Evolutionary conservation across 2,113 vertebrate species (phyloP).

Genomic region (Bettongia penicillata): DNA sequence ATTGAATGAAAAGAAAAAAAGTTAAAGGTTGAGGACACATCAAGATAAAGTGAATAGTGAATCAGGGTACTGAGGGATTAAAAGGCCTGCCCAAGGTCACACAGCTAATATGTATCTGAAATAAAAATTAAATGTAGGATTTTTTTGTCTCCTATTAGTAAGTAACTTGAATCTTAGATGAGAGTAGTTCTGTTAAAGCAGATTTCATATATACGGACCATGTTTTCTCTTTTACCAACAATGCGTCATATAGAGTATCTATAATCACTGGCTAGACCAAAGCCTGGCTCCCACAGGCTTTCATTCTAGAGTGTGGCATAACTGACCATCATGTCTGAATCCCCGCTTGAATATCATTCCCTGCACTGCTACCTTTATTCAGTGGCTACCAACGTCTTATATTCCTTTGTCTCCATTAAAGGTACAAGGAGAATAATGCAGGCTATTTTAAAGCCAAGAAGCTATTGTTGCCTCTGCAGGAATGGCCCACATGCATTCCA

Average conservation of each 20-base stretch:
- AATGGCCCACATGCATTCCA: neutral
- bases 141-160: neutral
- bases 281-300: neutral
- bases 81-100: neutral
- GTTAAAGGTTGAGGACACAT: neutral
- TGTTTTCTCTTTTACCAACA: neutral
- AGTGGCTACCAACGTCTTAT: neutral
- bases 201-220: neutral
- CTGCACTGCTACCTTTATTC: neutral
- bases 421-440: neutral
- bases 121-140: neutral
- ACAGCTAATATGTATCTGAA: neutral
- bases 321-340: neutral
- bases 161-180: neutral
- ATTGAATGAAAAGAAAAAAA: neutral
- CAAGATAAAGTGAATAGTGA: too few species aligned
- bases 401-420: neutral
- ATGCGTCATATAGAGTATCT: neutral
- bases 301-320: too few species aligned
- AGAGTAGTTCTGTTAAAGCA: too few species aligned
- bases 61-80: neutral
- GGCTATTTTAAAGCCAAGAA: neutral
- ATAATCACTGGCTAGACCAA: neutral
- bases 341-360: neutral
- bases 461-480: neutral